A percentile compares a stretch with the other conserved stretches of the same genome.
Evolutionary conservation across 1,140 invertebrate genomes (phyloP).

Genomic region (Zeugodacus cucurbitae): DNA sequence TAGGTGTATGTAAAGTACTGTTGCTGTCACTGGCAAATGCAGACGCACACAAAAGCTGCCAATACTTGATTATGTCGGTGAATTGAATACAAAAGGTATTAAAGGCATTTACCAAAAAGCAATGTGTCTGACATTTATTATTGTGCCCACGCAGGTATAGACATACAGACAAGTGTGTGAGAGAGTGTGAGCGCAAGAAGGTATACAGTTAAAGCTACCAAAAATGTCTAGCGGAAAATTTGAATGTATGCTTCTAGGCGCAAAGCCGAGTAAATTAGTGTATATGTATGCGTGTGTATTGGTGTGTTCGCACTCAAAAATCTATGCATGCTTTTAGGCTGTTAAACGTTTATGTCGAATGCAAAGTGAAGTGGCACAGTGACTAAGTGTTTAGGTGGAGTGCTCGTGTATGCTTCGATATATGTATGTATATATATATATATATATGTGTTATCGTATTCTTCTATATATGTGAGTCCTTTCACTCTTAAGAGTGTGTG

Average conservation of each 20-base stretch:
- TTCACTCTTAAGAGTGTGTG: too few relatives aligned
- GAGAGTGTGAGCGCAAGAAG: too few relatives aligned
- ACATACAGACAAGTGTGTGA: not conserved
- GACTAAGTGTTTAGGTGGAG: constrained; percentile 22
- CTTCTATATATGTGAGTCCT: too few relatives aligned
- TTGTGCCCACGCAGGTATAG: not conserved
- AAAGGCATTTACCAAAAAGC: not conserved
- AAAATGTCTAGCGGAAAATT: too few relatives aligned
- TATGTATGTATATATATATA: not conserved
- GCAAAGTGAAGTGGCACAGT: constrained; percentile 8
- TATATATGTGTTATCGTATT: too few relatives aligned
- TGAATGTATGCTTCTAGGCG: not conserved
- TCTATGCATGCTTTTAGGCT: constrained; percentile 32
- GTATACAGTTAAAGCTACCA: too few relatives aligned
- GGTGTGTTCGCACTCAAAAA: not conserved
- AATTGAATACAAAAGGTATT: constrained; percentile 28
- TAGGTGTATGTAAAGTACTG: not conserved
- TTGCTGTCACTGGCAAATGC: too few relatives aligned
- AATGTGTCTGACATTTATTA: constrained; percentile 37
- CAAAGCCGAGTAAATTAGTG: not conserved
- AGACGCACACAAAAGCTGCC: not conserved
- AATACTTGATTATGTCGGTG: not conserved
- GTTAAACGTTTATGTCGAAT: constrained; percentile 12
- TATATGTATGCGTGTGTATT: not conserved
- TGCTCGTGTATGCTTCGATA: not conserved